Conservation (phyloP, 2,797 vertebrate genomes). For the Caiman crocodilus region DNA sequence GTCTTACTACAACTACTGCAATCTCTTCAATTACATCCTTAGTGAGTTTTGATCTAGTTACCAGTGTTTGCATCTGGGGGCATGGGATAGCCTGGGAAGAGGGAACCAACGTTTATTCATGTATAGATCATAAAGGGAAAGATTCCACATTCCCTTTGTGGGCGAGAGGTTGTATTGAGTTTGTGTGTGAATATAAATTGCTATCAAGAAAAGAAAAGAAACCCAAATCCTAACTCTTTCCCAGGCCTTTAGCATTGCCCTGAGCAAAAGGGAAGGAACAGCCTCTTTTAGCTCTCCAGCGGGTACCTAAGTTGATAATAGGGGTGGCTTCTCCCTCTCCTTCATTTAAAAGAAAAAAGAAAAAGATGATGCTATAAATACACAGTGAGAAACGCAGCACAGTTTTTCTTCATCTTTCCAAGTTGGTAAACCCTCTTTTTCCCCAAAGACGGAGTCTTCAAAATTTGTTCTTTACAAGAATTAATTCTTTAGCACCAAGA, state of each 20-base stretch:
- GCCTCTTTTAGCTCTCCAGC: background rate
- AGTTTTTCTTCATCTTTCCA: background rate
- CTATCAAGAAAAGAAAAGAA: background rate
- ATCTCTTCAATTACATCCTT: slow-evolving; percentile 99
- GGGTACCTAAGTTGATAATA: background rate
- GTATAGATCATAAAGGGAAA: background rate
- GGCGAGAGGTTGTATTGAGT: background rate
- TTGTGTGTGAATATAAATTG: too few relatives aligned
- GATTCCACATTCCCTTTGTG: fast-evolving
- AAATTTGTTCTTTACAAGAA: too few relatives aligned
- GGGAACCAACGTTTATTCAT: background rate
- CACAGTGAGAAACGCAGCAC: background rate
- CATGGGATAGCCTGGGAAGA: background rate
- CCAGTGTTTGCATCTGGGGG: background rate
- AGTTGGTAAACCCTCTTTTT: background rate
- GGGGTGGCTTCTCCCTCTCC: background rate
- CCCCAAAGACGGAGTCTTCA: too few relatives aligned
- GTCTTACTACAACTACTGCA: slow-evolving; percentile 99
- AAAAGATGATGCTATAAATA: background rate
- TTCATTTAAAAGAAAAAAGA: background rate
- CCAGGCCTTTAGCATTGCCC: background rate
- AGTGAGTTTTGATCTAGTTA: slow-evolving; percentile 85
- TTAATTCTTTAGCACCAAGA: too few relatives aligned
- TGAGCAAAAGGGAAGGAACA: background rate
- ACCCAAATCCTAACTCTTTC: background rate